phyloP scores from a whole-genome alignment of 2,797 vertebrate genomes.

The Hydrophis major region DNA sequence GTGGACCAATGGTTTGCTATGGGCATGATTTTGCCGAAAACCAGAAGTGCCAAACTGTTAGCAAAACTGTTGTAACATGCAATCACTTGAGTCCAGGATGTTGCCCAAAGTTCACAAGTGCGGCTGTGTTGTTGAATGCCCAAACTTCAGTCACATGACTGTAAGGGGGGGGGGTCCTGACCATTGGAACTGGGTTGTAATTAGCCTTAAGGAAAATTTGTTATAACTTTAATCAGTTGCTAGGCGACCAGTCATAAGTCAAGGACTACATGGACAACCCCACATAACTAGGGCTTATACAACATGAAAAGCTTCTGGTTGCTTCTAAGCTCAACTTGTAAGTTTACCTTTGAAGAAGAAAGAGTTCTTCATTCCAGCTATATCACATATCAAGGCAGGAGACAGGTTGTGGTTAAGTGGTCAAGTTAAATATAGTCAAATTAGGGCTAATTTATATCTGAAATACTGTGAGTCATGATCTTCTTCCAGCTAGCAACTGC shows the following conservation, averaged over 20 bases:
- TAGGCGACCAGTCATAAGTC: background rate
- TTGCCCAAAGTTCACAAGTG: background rate
- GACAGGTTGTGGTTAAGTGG: background rate
- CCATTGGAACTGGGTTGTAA: background rate
- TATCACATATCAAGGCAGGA: background rate
- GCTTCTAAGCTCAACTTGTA: background rate
- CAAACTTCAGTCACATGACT: background rate
- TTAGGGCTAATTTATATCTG: conserved; percentile 18
- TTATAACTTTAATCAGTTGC: background rate
- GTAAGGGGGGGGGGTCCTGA: background rate
- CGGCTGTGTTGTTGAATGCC: background rate
- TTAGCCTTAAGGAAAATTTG: background rate
- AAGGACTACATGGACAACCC: background rate
- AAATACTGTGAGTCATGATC: background rate
- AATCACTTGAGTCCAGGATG: background rate
- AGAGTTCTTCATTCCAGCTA: background rate
- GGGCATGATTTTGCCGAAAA: background rate
- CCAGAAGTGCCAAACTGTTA: background rate
- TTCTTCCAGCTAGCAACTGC: background rate
- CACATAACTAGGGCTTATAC: background rate
- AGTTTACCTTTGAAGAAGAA: conserved; percentile 7
- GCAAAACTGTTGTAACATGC: background rate
- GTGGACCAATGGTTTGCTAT: background rate
- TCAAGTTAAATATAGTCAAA: conserved; percentile 22
- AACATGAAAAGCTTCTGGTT: background rate